phyloP scores from a whole-genome alignment of 2,888 invertebrate species.

The Mechanitis mazaeus region DNA sequence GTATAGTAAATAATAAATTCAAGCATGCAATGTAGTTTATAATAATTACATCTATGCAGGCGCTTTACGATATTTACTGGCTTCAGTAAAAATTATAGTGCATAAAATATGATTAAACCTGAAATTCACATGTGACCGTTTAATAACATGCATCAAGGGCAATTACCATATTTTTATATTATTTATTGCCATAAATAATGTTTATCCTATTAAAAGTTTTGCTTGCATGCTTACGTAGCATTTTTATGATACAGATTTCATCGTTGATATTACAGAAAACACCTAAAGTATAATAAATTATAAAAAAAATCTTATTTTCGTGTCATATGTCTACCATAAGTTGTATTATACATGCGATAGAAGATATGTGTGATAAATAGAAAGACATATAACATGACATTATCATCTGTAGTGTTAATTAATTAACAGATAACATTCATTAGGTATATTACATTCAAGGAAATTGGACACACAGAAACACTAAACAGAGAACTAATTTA shows the following conservation, averaged over 20 bases:
- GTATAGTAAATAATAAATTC: not conserved
- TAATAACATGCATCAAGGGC: constrained; percentile 30
- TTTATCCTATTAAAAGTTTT: constrained; percentile 45
- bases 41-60: constrained; percentile 8
- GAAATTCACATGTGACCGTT: constrained; percentile 26
- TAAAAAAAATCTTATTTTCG: too few species aligned
- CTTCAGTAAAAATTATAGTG: constrained; percentile 10
- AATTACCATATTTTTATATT: constrained; percentile 30
- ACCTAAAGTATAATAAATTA: too few species aligned
- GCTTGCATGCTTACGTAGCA: constrained; percentile 40
- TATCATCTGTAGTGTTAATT: too few species aligned
- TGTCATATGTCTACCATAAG: too few species aligned
- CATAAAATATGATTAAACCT: constrained; percentile 18
- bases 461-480: too few species aligned
- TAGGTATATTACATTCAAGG: too few species aligned
- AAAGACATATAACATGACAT: too few species aligned
- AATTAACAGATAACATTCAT: too few species aligned
- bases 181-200: constrained; percentile 43
- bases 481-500: too few species aligned
- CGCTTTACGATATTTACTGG: constrained; percentile 9
- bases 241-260: not conserved
- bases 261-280: too few species aligned
- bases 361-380: too few species aligned
- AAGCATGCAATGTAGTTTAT: constrained; percentile 2
- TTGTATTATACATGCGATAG: too few species aligned